phyloP scores from a whole-genome alignment of 2,113 vertebrate genomes.

The Cinclus mexicanus region DNA sequence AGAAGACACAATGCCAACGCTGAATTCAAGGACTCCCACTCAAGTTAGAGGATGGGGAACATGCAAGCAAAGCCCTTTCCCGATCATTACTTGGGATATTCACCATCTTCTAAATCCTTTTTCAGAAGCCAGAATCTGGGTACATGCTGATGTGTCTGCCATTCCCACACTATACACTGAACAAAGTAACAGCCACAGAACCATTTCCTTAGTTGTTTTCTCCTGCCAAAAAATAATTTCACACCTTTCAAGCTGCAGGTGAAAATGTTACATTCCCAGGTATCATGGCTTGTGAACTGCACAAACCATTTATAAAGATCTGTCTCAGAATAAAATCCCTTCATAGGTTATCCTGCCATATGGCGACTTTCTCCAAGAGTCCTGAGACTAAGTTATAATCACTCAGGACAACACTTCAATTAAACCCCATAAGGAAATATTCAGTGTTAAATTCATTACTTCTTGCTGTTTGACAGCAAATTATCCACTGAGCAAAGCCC shows the following conservation, averaged over 20 bases:
- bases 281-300: not conserved
- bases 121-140: not conserved
- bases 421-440: not conserved
- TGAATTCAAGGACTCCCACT: not conserved
- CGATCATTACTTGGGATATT: not conserved
- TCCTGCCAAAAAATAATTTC: slow-evolving; percentile 18
- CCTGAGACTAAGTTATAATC: not conserved
- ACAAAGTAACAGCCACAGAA: not conserved
- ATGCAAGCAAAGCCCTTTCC: not conserved
- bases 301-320: slow-evolving; percentile 6
- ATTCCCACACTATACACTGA: not conserved
- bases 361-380: not conserved
- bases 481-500: not conserved
- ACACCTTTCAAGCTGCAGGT: slow-evolving; percentile 28
- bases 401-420: not conserved
- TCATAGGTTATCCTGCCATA: not conserved
- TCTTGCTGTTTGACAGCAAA: not conserved
- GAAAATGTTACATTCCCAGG: not conserved
- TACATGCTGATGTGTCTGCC: not conserved
- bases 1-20: not conserved
- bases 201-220: not conserved
- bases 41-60: not conserved
- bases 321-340: not conserved
- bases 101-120: not conserved
- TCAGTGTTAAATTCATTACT: not conserved